phyloP scores from a whole-genome alignment of 2,113 vertebrate genomes.

The Grus americana region DNA sequence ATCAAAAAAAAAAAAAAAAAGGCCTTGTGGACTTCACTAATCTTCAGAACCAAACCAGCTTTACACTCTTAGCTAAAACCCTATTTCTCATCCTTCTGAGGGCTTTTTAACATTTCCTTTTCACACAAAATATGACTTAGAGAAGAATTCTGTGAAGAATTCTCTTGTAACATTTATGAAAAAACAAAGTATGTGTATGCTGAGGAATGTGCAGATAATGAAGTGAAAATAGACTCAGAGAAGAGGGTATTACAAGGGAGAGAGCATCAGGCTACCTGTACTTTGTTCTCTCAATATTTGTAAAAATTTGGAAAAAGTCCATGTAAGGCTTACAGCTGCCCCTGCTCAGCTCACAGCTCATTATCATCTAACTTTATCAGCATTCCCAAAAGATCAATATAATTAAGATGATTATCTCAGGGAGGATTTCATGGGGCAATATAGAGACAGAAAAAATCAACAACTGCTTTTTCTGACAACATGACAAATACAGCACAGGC shows the following conservation, averaged over 20 bases:
- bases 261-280: neutral
- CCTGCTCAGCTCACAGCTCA: constrained; percentile 23
- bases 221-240: neutral
- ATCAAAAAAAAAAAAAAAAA: neutral
- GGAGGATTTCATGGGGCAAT: neutral
- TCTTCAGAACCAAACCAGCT: neutral
- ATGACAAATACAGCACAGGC: neutral
- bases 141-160: neutral
- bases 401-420: constrained; percentile 33
- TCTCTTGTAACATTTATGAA: neutral
- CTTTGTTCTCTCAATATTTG: neutral
- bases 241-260: neutral
- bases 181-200: neutral
- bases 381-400: constrained; percentile 29
- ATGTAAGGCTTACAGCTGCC: neutral
- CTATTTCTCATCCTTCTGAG: neutral
- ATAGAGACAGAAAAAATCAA: neutral
- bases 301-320: neutral
- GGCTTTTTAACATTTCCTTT: neutral
- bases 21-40: neutral
- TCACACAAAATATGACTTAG: neutral
- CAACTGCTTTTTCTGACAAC: neutral
- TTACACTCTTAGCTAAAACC: neutral
- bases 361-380: constrained; percentile 12
- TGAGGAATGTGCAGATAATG: neutral